Percentiles rank a stretch among this genome's conserved stretches.
These are phyloP conservation scores for Morinoia aosen DNA, from an alignment of 2,888 invertebrate genomes.

Conservation along the genomic window DNA sequence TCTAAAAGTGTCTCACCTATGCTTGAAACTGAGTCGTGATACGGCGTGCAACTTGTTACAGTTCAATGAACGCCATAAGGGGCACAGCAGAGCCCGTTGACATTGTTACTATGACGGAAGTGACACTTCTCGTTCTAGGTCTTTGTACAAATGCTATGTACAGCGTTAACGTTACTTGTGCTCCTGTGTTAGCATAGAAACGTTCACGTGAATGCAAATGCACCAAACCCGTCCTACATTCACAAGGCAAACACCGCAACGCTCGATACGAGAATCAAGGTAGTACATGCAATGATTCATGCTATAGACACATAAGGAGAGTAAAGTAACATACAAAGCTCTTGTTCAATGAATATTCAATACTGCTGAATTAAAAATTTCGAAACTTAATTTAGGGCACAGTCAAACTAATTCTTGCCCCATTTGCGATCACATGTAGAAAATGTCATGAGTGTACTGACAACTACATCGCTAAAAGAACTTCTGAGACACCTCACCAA, in stretches of 20 bases:
- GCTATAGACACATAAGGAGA: background rate
- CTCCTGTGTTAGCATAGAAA: slow-evolving; percentile 29
- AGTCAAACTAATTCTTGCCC: background rate
- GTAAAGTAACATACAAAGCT: background rate
- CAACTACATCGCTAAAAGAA: background rate
- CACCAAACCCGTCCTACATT: background rate
- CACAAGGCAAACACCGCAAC: background rate
- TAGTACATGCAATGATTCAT: background rate
- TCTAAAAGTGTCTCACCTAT: background rate
- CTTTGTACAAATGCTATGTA: slow-evolving; percentile 8
- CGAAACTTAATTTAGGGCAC: background rate
- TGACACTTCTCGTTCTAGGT: background rate
- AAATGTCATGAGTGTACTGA: too few relatives aligned
- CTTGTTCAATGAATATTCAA: background rate
- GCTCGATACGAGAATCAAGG: slow-evolving; percentile 12
- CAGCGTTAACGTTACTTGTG: slow-evolving; percentile 43
- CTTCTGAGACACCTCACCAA: background rate
- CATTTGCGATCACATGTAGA: too few relatives aligned
- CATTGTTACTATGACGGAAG: background rate
- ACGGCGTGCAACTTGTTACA: background rate
- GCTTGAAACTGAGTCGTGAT: background rate
- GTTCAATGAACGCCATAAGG: background rate
- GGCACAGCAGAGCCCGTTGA: background rate
- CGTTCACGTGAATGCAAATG: background rate
- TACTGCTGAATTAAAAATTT: background rate